Evolutionary conservation across 2,113 vertebrate species (phyloP).

Genomic region (Calonectris borealis): DNA sequence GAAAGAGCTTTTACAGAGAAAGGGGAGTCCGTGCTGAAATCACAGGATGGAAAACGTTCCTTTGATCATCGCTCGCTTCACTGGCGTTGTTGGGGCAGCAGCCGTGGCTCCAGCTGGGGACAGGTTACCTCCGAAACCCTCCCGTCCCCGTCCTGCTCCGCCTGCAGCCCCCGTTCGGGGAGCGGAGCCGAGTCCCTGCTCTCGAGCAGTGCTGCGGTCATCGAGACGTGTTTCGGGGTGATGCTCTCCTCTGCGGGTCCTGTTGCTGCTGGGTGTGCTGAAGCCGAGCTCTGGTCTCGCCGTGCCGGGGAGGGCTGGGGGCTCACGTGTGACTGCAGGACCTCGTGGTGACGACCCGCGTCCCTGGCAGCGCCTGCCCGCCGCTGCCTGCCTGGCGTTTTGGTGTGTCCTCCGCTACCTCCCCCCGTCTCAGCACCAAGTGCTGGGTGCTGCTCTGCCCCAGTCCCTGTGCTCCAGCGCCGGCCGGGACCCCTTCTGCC

Average conservation of each 20-base stretch:
- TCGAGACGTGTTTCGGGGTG: fast-evolving
- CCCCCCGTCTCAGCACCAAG: background rate
- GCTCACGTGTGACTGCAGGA: background rate
- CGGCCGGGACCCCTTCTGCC: background rate
- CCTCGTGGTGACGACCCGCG: fast-evolving
- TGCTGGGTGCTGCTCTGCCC: background rate
- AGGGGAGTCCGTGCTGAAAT: background rate
- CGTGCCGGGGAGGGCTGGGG: background rate
- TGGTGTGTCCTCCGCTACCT: fast-evolving
- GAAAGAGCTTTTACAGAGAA: background rate
- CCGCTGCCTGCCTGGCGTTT: background rate
- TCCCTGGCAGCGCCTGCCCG: background rate
- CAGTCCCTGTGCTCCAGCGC: background rate
- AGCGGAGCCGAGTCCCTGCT: background rate
- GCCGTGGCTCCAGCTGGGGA: fast-evolving
- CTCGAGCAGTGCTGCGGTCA: no score
- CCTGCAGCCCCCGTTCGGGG: background rate
- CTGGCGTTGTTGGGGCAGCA: background rate
- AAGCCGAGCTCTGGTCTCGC: background rate
- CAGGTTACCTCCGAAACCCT: background rate
- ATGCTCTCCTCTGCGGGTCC: background rate
- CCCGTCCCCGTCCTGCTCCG: background rate
- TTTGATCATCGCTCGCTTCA: fast-evolving
- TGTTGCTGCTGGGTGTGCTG: background rate
- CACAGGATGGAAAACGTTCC: background rate